These are phyloP conservation scores for Caenorhabditis sp. DNA, from an alignment of 2,888 invertebrate species.

Conservation along the genomic window DNA sequence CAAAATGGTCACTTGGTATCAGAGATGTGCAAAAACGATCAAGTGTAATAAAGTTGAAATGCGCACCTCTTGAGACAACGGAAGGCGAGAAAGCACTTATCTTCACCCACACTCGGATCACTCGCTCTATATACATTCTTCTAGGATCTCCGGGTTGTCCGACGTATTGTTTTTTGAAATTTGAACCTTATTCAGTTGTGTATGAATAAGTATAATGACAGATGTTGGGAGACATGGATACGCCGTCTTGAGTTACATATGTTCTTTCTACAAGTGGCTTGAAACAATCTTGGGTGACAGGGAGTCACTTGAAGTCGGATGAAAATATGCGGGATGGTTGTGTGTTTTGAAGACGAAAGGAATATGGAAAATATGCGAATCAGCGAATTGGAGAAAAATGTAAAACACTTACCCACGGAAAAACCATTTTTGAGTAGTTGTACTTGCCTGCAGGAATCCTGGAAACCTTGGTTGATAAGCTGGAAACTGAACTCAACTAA, in stretches of 20 bases:
- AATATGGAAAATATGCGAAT: no score
- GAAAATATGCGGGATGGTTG: background rate
- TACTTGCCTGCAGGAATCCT: background rate
- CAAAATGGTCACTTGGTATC: slow-evolving; percentile 29
- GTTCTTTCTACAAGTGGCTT: slow-evolving; percentile 46
- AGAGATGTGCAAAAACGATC: slow-evolving; percentile 13
- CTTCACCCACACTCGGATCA: background rate
- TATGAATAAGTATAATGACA: slow-evolving; percentile 61
- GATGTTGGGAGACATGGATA: slow-evolving; percentile 38
- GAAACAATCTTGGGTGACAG: slow-evolving; percentile 22
- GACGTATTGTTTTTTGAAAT: slow-evolving; percentile 61
- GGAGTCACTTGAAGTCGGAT: slow-evolving; percentile 6
- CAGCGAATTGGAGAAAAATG: background rate
- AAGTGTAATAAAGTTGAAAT: slow-evolving; percentile 58
- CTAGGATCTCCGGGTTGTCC: slow-evolving; percentile 20
- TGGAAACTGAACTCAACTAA: no score
- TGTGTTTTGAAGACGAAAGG: background rate
- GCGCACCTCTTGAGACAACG: slow-evolving; percentile 56
- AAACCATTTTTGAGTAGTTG: no score
- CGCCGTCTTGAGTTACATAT: slow-evolving; percentile 52
- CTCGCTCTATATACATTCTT: background rate
- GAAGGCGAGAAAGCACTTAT: slow-evolving; percentile 57
- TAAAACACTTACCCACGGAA: no score
- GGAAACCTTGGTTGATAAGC: background rate
- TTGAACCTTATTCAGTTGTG: slow-evolving; percentile 54